A percentile compares a stretch with the other conserved stretches of the same genome.
Evolutionary conservation across 2,113 vertebrate genomes (phyloP).

Genomic region (Dipodomys spectabilis): DNA sequence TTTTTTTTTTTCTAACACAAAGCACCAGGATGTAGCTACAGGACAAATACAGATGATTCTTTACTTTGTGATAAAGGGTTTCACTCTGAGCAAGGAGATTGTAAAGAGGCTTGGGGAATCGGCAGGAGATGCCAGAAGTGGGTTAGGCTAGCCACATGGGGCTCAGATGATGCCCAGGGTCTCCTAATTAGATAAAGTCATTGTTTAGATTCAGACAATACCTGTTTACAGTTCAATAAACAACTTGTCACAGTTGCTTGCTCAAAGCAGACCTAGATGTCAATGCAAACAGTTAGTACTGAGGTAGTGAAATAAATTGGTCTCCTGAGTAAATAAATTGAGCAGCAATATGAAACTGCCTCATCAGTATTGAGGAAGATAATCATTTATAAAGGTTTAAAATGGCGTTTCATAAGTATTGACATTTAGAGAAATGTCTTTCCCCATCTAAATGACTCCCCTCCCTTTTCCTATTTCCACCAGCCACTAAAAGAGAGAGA

Average conservation of each 20-base stretch:
- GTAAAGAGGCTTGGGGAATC: constrained; percentile 68
- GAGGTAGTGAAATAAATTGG: constrained; percentile 91
- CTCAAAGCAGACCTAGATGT: constrained; percentile 89
- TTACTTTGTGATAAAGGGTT: constrained; percentile 20
- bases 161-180: constrained; percentile 76
- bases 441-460: constrained; percentile 58
- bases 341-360: constrained; percentile 85
- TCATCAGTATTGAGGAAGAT: constrained; percentile 85
- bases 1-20: background rate
- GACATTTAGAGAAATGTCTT: constrained; percentile 80
- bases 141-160: constrained; percentile 76
- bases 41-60: constrained; percentile 56
- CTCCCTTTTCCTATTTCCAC: constrained; percentile 64
- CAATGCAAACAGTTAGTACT: constrained; percentile 89
- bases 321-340: constrained; percentile 91
- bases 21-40: constrained; percentile 29
- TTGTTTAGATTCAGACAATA: constrained; percentile 88
- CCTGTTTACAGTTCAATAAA: constrained; percentile 91
- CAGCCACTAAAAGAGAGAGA: constrained; percentile 20
- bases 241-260: constrained; percentile 92
- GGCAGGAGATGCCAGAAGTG: constrained; percentile 44
- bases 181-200: constrained; percentile 90
- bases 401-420: constrained; percentile 80
- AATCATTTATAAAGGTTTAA: constrained; percentile 86
- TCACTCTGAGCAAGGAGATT: constrained; percentile 71